phyloP scores from a whole-genome alignment of 2,888 invertebrate species.

The Sabellastarte sp. region DNA sequence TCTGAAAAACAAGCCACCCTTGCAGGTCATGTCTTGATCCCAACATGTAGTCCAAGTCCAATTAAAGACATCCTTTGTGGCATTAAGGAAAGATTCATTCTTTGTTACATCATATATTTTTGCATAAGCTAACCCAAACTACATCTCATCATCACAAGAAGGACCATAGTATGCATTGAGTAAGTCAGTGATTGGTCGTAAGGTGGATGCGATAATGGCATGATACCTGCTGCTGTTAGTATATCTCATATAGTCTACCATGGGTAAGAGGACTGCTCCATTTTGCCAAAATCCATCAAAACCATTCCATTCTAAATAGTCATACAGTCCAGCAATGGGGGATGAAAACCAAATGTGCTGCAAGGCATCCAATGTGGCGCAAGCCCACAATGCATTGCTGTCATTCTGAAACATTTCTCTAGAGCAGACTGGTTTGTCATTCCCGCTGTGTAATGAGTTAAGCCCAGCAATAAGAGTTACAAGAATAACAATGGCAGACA shows the following conservation, averaged over 20 bases:
- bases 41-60: conserved; percentile 4
- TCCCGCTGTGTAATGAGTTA: too few relatives aligned
- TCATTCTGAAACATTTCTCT: too few relatives aligned
- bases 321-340: conserved; percentile 1
- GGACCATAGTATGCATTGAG: conserved; percentile 3
- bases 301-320: conserved; percentile 5
- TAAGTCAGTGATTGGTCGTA: neutral
- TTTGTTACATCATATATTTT: neutral
- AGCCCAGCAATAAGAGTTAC: too few relatives aligned
- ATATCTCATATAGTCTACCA: neutral
- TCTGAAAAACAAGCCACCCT: neutral
- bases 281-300: conserved; percentile 9
- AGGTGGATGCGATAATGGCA: neutral
- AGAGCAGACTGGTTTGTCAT: too few relatives aligned
- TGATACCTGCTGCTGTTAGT: neutral
- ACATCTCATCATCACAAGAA: conserved; percentile 4
- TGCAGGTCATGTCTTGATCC: neutral
- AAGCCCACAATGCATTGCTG: conserved; percentile 1
- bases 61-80: neutral
- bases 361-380: neutral
- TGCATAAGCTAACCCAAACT: conserved; percentile 2
- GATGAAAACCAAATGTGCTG: conserved; percentile 3
- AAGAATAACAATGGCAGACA: too few relatives aligned
- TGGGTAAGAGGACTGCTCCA: neutral
- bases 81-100: neutral